Base-by-base conservation (phyloP, 2,797 vertebrate genomes). In the Rhinella marina region DNA sequence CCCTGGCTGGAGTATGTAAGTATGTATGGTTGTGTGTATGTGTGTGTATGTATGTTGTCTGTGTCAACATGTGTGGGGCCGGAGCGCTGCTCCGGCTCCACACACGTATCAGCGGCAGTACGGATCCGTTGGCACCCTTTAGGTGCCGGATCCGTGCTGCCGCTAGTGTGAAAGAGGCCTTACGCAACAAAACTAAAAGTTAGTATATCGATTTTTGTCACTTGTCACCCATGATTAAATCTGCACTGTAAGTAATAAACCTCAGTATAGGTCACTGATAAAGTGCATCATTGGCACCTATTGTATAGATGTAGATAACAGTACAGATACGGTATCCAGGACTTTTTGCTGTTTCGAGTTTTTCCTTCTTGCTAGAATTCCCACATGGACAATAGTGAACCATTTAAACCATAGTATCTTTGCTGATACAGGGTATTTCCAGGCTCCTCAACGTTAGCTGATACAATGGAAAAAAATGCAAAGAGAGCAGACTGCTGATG, bases 381-480 rank as follows among this genome's bases (percentile, higher is more conserved):
- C 72, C 83, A 61, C 52, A 75, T 32, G 70, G 17, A 41, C 56
- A 62, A 50, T 62, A 50, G 72, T 50, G 16, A 84, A 21, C 29
- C 32, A 48, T 61, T 59, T 32, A 81, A 32, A 62, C 27, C 27
- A n/a, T n/a, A 23, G 57, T 61, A 62, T 50, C 41, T 85, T 76
- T 77, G 83, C 83, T 84, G 83, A 84, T 48, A 62, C 23, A 21
- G 29, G 50, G 70, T 75, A 84, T 84, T 73, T 84, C 54, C 41
- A 48, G 70, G 27, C 56, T 75, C 25, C 68, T 41, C 25, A 73
- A 84, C 75, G 83, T 76, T 75, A 75, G 83, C 83, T 84, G 83
- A 84, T 84, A 72, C 56, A 19, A 76, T 56, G 19, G 17, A 84
- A 76, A 83, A 84, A 50, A 76, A 21, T 32, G 52, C 66, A 57